Conservation (phyloP, 2,797 vertebrate genomes). For the Coranthus polyacanthus region DNA sequence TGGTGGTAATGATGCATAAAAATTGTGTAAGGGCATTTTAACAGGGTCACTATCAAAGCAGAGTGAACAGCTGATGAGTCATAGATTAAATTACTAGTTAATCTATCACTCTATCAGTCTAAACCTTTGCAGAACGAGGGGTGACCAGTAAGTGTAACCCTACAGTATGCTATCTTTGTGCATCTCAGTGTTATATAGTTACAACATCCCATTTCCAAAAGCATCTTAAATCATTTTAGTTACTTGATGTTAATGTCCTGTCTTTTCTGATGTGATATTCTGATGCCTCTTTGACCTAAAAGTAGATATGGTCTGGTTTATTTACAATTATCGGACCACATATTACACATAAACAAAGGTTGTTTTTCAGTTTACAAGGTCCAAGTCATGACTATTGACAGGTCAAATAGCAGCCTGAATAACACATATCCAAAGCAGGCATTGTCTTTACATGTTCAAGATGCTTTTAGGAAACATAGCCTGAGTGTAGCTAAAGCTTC, state of each 20-base stretch:
- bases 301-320: slow-evolving; percentile 5
- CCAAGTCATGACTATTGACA: slow-evolving; percentile 3
- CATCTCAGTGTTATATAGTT: slow-evolving; percentile 33
- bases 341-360: neutral
- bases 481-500: slow-evolving; percentile 14
- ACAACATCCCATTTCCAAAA: slow-evolving; percentile 50
- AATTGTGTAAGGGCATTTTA: slow-evolving; percentile 51
- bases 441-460: slow-evolving; percentile 17
- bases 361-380: neutral
- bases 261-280: slow-evolving; percentile 22
- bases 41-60: slow-evolving; percentile 45
- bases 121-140: slow-evolving; percentile 45
- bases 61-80: slow-evolving; percentile 42
- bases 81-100: slow-evolving; percentile 52
- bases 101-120: slow-evolving; percentile 53
- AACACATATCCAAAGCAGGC: slow-evolving; percentile 15
- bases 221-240: slow-evolving; percentile 44
- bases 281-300: slow-evolving; percentile 40
- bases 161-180: slow-evolving; percentile 36
- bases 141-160: slow-evolving; percentile 60
- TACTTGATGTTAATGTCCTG: slow-evolving; percentile 18
- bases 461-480: slow-evolving; percentile 52
- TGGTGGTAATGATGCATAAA: slow-evolving; percentile 40
- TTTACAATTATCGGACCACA: neutral
- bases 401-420: slow-evolving; percentile 28